Evolutionary conservation across 1,140 invertebrate species (phyloP), one percentile per base, ranked within the genome.

Genomic region (Macrobrachium rosenbergii): DNA sequence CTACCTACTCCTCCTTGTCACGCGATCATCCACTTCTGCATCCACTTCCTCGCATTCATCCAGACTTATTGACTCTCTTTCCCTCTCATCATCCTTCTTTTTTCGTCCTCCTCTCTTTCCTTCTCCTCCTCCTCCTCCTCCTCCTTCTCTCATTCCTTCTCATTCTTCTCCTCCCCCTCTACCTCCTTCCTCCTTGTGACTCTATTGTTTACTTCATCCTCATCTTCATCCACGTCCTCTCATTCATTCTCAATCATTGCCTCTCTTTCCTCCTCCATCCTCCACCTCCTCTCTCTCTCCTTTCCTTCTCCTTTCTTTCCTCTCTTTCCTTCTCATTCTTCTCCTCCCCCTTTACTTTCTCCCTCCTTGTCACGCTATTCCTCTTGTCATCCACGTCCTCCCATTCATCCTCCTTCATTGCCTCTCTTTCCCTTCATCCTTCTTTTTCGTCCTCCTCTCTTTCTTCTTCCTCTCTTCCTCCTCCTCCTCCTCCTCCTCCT

Each of bases 361-460:
- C 21, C 10, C 19, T n/a, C 73, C 28, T 2, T 43, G 7, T 43
- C 37, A 14, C 16, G 7, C 73, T 10, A 10, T 76, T 43, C 8
- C 73, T 76, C 73, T 37, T 28, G 12, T 75, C 45, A 7, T 11
- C 28, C 16, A 21, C 28, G 19, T 7, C 5, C 45, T 0, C 12
- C 59, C 6, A 0, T 11, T 77, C 52, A 52, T 21, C 52, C 5
- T 52, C 21, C 12, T 45, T 21, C 43, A 11, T 52, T 75, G 37
- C 19, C 73, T 75, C 73, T 75, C 73, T 37, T 45, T 75, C 72
- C 52, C 72, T 1, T 45, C 52, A 12, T 75, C 72, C 16, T 45
- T 37, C 72, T 75, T 23, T 37, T 23, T 75, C 28, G 43, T 52
- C 58, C 28, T 43, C 5, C 17, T n/a, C 0, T 52, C 58, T 5